Conservation (phyloP, 1,140 invertebrate species). For the Leptinotarsa defecta region DNA sequence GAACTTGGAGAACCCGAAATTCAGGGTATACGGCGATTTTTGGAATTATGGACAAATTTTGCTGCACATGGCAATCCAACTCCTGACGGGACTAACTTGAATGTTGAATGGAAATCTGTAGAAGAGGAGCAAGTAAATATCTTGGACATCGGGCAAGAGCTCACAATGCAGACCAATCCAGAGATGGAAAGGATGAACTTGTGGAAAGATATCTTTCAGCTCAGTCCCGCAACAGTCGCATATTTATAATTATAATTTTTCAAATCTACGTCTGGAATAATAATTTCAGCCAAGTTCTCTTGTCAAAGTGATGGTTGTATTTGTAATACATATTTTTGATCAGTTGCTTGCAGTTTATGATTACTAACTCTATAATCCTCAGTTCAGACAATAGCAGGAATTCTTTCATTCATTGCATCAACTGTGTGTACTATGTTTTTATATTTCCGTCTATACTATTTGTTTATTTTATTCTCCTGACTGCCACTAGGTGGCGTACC, state of each 20-base stretch:
- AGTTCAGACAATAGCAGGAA: no score
- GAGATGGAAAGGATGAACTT: constrained; percentile 36
- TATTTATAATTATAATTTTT: background rate
- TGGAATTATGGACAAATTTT: constrained; percentile 59
- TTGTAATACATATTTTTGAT: no score
- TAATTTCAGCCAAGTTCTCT: no score
- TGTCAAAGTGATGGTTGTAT: no score
- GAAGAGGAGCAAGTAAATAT: constrained; percentile 33
- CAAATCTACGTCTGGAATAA: no score
- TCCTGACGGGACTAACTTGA: constrained; percentile 37
- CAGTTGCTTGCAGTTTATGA: no score
- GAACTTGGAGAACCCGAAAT: constrained; percentile 31
- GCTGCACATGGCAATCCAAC: constrained; percentile 57
- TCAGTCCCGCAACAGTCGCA: background rate
- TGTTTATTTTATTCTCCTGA: no score
- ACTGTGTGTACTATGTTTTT: no score
- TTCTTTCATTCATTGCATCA: no score
- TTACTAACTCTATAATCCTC: no score
- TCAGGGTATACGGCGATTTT: constrained; percentile 50
- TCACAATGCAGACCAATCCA: constrained; percentile 26
- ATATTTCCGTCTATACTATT: no score
- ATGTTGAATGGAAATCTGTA: constrained; percentile 38
- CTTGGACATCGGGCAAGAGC: constrained; percentile 28
- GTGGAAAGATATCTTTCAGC: constrained; percentile 31
- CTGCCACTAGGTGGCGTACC: no score